Base-by-base conservation (phyloP, 2,888 invertebrate species). In the Cataglyphis cursor region DNA sequence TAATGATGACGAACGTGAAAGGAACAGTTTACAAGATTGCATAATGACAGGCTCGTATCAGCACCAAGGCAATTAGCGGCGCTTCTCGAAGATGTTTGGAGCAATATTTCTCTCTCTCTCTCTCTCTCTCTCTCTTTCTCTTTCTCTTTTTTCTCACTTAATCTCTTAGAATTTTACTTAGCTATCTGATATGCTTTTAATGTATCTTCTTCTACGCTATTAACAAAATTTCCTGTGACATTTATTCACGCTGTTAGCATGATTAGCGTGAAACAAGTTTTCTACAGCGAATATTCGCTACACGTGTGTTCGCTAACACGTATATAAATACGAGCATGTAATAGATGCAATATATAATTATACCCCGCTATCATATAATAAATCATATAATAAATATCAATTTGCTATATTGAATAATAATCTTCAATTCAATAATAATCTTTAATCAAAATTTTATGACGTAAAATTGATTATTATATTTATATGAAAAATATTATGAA, bases 41-140 rank as follows among this genome's bases (percentile, higher is more conserved):
- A 66, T 82, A 81, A 73, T 73, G 65, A 73, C 65, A 15, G 64
- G 6, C 44, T 70, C 31, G 54, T 54, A 54, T 21, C 15, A 66
- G 35, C 62, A n/a, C 35, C 12, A 35, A 35, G n/a, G 28, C 28
- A 73, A 73, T 61, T 73, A 73, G 28, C 28, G 12, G 12, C 28
- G 10, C 15, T 41, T 41, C 28, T 41, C 28, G 9, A 61, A 41
- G 28, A 73, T 61, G 15, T 61, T 73, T 61, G 61, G n/a, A 54
- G 3, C 10, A 28, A 18, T 66, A 21, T 38, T 12, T 59, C 38
- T 41, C 31, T 35, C 31, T 44, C 28, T 74, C 44, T 31, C 12
- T 41, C 12, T 41, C 12, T 41, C 41, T 41, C 12, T 59, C n/a
- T 41, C 35, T 48, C 15, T 41, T 3, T 41, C 41, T 41, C 12